Conservation (phyloP, 2,888 invertebrate species). For the Dolichomitus sp. region DNA sequence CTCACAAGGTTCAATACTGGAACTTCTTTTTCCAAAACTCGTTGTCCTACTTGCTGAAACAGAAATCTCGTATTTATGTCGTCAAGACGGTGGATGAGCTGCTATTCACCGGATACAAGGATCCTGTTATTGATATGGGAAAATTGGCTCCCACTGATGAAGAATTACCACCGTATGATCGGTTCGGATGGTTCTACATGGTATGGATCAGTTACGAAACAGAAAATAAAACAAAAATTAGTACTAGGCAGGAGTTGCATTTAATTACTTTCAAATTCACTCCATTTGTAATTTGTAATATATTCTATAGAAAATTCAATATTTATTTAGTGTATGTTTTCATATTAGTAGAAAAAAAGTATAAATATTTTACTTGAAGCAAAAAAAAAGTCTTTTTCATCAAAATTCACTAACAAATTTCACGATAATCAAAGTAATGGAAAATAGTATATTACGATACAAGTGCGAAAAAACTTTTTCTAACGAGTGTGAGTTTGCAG, state of each 20-base stretch:
- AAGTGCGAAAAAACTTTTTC: too few species aligned
- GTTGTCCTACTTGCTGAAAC: constrained; percentile 88
- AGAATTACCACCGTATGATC: constrained; percentile 89
- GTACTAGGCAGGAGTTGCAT: not conserved
- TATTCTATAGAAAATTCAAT: too few species aligned
- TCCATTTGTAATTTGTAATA: too few species aligned
- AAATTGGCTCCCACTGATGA: constrained; percentile 87
- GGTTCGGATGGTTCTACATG: constrained; percentile 95
- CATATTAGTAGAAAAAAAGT: too few species aligned
- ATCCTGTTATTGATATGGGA: constrained; percentile 90
- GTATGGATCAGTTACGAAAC: constrained; percentile 81
- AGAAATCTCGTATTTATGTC: constrained; percentile 88
- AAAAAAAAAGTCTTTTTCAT: too few species aligned
- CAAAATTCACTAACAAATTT: too few species aligned
- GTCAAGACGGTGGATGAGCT: constrained; percentile 90
- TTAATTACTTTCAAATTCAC: too few species aligned
- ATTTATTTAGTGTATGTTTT: too few species aligned
- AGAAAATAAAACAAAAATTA: constrained; percentile 8
- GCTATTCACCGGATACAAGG: constrained; percentile 94
- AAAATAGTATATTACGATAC: too few species aligned
- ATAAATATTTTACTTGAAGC: too few species aligned
- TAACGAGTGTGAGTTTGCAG: too few species aligned
- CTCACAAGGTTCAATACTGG: constrained; percentile 89
- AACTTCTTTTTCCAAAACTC: constrained; percentile 88
- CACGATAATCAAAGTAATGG: too few species aligned